Percentiles rank a stretch among this genome's conserved stretches.
phyloP scores from a whole-genome alignment of 35 echinoderm and acorn worm genomes.

The Ophioderma brevispina region DNA sequence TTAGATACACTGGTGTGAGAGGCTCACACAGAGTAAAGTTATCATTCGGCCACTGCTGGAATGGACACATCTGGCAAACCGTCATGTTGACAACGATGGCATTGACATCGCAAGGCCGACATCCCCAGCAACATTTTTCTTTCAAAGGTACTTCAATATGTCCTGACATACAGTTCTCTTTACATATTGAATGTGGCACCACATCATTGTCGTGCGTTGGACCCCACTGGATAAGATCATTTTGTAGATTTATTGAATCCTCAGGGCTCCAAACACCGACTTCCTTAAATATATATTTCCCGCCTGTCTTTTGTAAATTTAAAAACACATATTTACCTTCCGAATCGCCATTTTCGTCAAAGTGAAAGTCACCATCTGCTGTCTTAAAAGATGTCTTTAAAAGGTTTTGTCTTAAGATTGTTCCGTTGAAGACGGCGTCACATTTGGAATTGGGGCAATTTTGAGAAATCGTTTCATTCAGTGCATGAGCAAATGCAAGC shows the following conservation, averaged over 20 bases:
- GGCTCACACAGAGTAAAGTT: not conserved
- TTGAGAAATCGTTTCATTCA: not conserved
- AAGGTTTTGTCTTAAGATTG: conserved; percentile 14
- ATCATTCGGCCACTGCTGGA: not conserved
- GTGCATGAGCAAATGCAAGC: conserved; percentile 40
- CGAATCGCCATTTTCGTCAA: conserved; percentile 27
- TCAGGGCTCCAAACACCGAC: not conserved
- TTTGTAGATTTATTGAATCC: not conserved
- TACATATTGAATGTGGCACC: conserved; percentile 17
- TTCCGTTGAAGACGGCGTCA: not conserved
- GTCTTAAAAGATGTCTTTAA: not conserved
- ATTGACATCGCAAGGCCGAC: not conserved
- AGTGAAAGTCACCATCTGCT: not conserved
- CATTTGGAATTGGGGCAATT: not conserved
- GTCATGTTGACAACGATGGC: conserved; percentile 7
- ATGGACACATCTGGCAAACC: not conserved
- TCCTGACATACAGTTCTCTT: conserved; percentile 7
- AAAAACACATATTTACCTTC: conserved; percentile 18
- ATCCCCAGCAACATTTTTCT: conserved; percentile 36
- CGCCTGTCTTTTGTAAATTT: not conserved
- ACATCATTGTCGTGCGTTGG: not conserved
- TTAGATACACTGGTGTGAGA: not conserved
- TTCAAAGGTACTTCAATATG: conserved; percentile 1
- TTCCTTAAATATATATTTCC: not conserved
- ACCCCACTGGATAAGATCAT: conserved; percentile 29